These are phyloP conservation scores for Marronus borbonicus DNA, from an alignment of 2,888 invertebrate species.

Conservation along the genomic window DNA sequence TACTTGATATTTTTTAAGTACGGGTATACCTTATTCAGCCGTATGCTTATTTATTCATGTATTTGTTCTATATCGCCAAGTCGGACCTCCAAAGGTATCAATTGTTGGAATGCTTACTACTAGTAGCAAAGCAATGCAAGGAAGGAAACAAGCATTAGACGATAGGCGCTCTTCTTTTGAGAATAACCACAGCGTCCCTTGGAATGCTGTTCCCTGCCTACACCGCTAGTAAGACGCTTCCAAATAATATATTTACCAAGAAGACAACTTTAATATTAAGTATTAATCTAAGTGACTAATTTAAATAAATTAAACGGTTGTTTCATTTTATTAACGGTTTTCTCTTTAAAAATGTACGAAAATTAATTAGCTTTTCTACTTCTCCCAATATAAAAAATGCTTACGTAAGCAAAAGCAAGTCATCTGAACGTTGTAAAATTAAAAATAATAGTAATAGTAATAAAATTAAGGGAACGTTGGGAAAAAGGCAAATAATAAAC, in stretches of 20 bases:
- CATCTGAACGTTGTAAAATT: constrained; percentile 37
- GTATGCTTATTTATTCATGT: too few relatives aligned
- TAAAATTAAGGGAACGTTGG: constrained; percentile 54
- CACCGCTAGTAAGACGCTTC: not conserved
- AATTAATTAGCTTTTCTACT: constrained; percentile 7
- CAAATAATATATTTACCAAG: not conserved
- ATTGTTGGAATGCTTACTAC: too few relatives aligned
- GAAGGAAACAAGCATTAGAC: constrained; percentile 8
- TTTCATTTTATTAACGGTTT: constrained; percentile 18
- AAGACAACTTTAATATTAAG: too few relatives aligned
- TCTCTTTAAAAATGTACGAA: not conserved
- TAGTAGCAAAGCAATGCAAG: constrained; percentile 5
- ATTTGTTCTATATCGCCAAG: too few relatives aligned
- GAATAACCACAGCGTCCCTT: constrained; percentile 3
- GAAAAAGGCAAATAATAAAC: constrained; percentile 60
- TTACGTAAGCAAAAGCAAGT: constrained; percentile 38
- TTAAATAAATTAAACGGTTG: constrained; percentile 3
- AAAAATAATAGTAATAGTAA: constrained; percentile 47
- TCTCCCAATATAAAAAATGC: constrained; percentile 9
- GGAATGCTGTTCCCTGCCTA: constrained; percentile 12
- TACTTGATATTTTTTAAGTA: too few relatives aligned
- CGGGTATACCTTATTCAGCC: too few relatives aligned
- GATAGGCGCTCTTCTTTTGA: not conserved
- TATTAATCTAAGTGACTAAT: not conserved
- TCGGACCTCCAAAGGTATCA: too few relatives aligned